Conservation (phyloP, 2,888 invertebrate genomes). For the Apamea monoglypha region DNA sequence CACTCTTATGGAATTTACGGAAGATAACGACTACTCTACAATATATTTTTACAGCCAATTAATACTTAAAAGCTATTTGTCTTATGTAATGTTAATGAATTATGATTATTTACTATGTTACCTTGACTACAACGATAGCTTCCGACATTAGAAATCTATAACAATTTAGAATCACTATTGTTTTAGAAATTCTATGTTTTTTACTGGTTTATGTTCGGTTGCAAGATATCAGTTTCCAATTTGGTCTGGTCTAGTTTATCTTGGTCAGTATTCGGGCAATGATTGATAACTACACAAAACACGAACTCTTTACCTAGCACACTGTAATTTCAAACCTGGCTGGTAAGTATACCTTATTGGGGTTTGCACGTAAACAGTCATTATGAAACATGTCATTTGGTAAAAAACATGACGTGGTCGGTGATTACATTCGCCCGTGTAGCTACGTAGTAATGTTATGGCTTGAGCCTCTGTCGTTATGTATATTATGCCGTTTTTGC, state of each 20-base stretch:
- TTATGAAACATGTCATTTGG: slow-evolving; percentile 78
- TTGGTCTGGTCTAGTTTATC: slow-evolving; percentile 33
- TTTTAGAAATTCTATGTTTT: slow-evolving; percentile 3
- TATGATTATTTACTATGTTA: not conserved
- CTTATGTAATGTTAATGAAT: not conserved
- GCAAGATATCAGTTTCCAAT: slow-evolving; percentile 16
- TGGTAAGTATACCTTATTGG: slow-evolving; percentile 59
- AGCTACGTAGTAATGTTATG: slow-evolving; percentile 71
- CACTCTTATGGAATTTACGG: not conserved
- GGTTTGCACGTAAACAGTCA: slow-evolving; percentile 63
- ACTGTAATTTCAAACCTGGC: slow-evolving; percentile 57
- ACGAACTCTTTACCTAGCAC: slow-evolving; percentile 44
- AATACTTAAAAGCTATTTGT: not conserved
- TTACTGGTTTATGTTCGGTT: not conserved
- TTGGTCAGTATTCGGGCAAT: slow-evolving; percentile 23
- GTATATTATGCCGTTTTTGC: slow-evolving; percentile 43
- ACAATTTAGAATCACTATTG: not conserved
- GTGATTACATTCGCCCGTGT: slow-evolving; percentile 75
- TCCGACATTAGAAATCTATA: not conserved
- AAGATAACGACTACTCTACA: not conserved
- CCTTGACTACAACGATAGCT: not conserved
- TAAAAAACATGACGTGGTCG: slow-evolving; percentile 73
- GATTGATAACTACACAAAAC: slow-evolving; percentile 52
- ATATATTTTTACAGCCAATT: slow-evolving; percentile 4
- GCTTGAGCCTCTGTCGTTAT: slow-evolving; percentile 46